Percentiles rank a stretch among this genome's conserved stretches.
Evolutionary conservation across 2,113 vertebrate genomes (phyloP).

Genomic region (Salvelinus fontinalis): DNA sequence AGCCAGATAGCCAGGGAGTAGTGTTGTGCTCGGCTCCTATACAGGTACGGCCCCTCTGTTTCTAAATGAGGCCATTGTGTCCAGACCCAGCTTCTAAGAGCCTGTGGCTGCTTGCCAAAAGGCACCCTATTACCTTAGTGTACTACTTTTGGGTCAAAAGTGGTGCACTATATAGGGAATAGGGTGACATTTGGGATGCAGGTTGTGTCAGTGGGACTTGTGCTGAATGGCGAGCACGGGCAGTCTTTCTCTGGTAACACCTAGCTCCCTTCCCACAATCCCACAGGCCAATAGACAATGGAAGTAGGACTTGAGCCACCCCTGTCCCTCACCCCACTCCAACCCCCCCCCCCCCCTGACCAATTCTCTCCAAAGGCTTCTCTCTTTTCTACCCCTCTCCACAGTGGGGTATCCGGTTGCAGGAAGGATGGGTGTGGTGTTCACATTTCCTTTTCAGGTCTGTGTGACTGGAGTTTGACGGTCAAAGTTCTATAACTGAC

Average conservation of each 20-base stretch:
- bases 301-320: slow-evolving; percentile 52
- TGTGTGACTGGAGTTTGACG: too few species aligned
- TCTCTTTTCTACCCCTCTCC: slow-evolving; percentile 17
- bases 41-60: neutral
- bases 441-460: slow-evolving; percentile 31
- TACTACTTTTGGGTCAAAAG: too few species aligned
- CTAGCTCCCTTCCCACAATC: slow-evolving; percentile 32
- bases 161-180: neutral
- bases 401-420: slow-evolving; percentile 53
- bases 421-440: slow-evolving; percentile 63
- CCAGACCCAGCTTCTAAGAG: neutral
- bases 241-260: slow-evolving; percentile 11
- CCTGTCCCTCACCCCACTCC: neutral
- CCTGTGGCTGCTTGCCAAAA: too few species aligned
- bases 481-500: too few species aligned
- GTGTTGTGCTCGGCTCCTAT: neutral
- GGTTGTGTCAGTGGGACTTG: neutral
- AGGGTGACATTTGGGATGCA: neutral
- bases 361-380: slow-evolving; percentile 3
- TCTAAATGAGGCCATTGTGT: slow-evolving; percentile 14
- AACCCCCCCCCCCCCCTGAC: neutral
- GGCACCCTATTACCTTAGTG: too few species aligned
- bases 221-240: slow-evolving; percentile 15
- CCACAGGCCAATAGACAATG: slow-evolving; percentile 66
- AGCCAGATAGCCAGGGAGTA: neutral